These are phyloP conservation scores for Andrena haemorrhoa DNA, from an alignment of 2,888 invertebrate genomes.

Conservation along the genomic window DNA sequence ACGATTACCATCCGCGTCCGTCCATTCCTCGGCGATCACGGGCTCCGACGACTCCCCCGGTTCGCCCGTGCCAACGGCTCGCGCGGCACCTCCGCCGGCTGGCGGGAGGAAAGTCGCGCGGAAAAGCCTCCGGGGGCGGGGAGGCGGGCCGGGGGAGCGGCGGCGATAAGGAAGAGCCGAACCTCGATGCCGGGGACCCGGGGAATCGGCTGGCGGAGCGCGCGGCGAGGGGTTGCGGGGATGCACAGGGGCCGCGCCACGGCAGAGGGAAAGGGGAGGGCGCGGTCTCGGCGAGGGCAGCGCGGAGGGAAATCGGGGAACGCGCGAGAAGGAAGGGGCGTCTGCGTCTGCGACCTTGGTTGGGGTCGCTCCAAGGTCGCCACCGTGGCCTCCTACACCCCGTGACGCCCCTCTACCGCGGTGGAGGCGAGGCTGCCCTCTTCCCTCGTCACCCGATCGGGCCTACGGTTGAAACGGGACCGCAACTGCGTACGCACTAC, in stretches of 20 bases:
- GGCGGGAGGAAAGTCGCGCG: constrained; percentile 1
- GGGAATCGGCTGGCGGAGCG: constrained; percentile 11
- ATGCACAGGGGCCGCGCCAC: constrained; percentile 1
- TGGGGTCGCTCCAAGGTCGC: constrained; percentile 71
- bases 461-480: constrained; percentile 61
- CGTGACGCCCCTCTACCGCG: constrained; percentile 14
- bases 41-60: no score
- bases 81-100: not conserved
- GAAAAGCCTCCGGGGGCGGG: not conserved
- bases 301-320: constrained; percentile 56
- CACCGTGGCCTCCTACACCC: constrained; percentile 55
- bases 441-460: constrained; percentile 60
- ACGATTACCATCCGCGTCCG: no score
- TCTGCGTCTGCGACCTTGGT: constrained; percentile 71
- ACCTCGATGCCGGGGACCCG: constrained; percentile 31
- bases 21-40: no score
- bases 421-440: constrained; percentile 62
- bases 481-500: constrained; percentile 60
- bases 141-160: not conserved
- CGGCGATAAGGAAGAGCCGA: constrained; percentile 52
- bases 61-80: no score
- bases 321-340: constrained; percentile 57
- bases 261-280: constrained; percentile 34
- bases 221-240: constrained; percentile 2
- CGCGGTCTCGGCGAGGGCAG: constrained; percentile 47